Evolutionary conservation across 2,113 vertebrate species (phyloP), one percentile per base, ranked within the genome.

Genomic region (Corvus hawaiiensis): DNA sequence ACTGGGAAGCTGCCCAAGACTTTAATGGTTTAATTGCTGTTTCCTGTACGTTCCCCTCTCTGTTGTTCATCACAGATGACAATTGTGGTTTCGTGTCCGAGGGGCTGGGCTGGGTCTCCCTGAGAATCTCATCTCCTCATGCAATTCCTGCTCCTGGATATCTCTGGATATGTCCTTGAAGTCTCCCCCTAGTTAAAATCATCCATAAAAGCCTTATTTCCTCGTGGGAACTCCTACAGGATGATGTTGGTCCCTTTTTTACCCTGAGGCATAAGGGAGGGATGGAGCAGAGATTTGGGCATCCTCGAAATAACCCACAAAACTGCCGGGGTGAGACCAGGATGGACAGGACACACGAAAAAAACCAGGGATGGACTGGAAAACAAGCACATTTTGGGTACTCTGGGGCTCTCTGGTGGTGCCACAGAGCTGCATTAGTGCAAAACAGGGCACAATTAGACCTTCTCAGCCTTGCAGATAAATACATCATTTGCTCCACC

Each of bases 11-110:
- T 89, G 81, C 94, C 94, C 89, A 96, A 94, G 89, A 56, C 76
- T 91, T 95, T 89, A 95, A 96, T 89, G 87, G 67, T 83, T 89
- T 94, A 95, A 95, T 95, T 97, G 91, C 87, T 49, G 69, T 87
- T 97, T 97, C 95, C 95, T 96, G 92, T 90, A 90, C 4, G 39
- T 80, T 92, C 85, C 55, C 20, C 59, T 93, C 85, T 85, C 95
- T 93, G 94, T 52, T 94, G 95, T 94, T 95, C 95, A 89, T 97
- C 94, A 95, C 84, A 66, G 92, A 95, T 93, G 95, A 96, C 92
- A 96, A 91, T 14, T 89, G 95, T 93, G 93, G 61, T 82, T 93
- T 91, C 5, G 4, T 48, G 81, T 79, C 87, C 5, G 1, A n/a
- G 21, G 33, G 9, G 21, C 55, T 93, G 90, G 84, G 66, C 66